phyloP scores from a whole-genome alignment of 2,113 vertebrate genomes.

The Pithys albifrons region DNA sequence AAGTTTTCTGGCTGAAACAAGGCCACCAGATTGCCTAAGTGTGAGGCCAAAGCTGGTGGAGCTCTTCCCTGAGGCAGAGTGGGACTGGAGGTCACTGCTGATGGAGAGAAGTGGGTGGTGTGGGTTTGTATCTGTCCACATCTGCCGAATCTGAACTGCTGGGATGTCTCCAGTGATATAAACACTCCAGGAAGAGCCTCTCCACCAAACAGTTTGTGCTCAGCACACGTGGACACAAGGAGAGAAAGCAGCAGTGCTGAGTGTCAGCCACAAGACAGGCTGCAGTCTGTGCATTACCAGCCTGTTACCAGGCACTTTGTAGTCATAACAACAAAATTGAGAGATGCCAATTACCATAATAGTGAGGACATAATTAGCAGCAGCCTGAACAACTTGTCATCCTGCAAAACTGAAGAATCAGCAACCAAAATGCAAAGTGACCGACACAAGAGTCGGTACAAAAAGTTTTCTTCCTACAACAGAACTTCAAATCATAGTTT shows the following conservation, averaged over 20 bases:
- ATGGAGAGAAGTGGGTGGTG: not conserved
- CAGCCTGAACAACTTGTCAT: not conserved
- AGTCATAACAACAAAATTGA: slow-evolving; percentile 40
- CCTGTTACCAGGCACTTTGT: not conserved
- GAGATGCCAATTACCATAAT: slow-evolving; percentile 24
- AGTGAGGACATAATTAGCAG: slow-evolving; percentile 20
- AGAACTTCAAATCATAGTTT: not conserved
- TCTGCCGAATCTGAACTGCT: not conserved
- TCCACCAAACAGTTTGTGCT: not conserved
- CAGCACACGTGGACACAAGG: not conserved
- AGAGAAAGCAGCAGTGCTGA: not conserved
- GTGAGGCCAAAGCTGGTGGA: not conserved
- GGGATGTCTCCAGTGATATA: not conserved
- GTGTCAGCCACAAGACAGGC: not conserved
- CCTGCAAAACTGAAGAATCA: slow-evolving; percentile 14
- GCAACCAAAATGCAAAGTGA: not conserved
- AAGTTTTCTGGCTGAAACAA: not conserved
- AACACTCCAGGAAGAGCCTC: not conserved
- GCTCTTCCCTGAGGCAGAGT: not conserved
- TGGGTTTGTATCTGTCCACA: fast-evolving
- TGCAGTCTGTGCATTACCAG: not conserved
- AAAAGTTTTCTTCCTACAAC: not conserved
- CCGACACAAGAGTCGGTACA: not conserved
- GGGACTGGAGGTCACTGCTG: not conserved
- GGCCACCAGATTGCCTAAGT: not conserved